Evolutionary conservation across 53 echinoderm and acorn worm genomes (phyloP), one percentile per base, ranked within the genome.

Genomic region (Pentamera pediparva): DNA sequence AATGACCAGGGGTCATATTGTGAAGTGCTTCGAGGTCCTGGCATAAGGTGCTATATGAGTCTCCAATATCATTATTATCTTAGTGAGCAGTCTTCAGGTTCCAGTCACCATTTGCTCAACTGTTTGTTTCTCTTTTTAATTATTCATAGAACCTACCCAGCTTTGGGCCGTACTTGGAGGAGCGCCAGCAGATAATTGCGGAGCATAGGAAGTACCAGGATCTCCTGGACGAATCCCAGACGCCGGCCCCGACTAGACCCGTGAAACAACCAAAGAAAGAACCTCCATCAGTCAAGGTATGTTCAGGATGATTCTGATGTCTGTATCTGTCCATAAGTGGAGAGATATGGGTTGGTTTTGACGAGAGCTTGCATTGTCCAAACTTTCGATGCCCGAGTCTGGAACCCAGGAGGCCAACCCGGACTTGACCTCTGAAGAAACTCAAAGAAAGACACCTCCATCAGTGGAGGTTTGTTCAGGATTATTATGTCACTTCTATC

Each of bases 161-260:
- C 10, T 91, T 96, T 85, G 91, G 96, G n/a, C 91, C 91, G 3
- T 96, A 88, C 71, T 50, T 76, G 56, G 88, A 91, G 75, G 85
- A 96, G 40, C 71, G 96, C 8, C 82, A 83, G 48, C 82, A 83
- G 52, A 28, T 77, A 41, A 40, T 91, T 13, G 85, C 85, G 2
- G 80, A 83, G 10, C 58, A 83, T 75, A 96, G 91, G 75, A 82
- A 87, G 27, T 56, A 39, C 26, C 13, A 79, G 5, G 81, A 83
- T 47, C 59, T 88, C 10, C 65, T 82, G 21, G 88, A 77, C 9
- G 78, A 87, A 13, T 57, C 79, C 3, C 52, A 76, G 31, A 38
- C 36, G 28, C 88, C 88, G 58, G 77, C 75, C 13, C 45, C 64
- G 4, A 59, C 77, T 32, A 50, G 89, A 56, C 76, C 77, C 10